Evolutionary conservation across 2,113 vertebrate species (phyloP).

Genomic region (Procapra przewalskii): DNA sequence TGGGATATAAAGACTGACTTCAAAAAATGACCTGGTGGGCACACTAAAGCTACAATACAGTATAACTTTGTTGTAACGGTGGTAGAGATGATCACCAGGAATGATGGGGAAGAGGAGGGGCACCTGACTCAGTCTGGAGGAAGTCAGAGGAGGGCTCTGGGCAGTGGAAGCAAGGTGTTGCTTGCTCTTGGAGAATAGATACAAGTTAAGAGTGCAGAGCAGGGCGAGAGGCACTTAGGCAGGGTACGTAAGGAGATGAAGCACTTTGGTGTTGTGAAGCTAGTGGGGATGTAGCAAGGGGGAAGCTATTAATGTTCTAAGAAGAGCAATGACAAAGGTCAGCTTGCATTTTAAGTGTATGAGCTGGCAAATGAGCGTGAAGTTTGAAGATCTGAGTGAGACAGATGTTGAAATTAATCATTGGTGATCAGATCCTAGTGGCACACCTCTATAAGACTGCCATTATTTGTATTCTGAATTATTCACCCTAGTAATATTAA

Average conservation of each 20-base stretch:
- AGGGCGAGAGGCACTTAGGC: neutral
- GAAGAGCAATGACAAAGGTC: neutral
- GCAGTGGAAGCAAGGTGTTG: neutral
- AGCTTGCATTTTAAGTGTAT: neutral
- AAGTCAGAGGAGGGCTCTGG: neutral
- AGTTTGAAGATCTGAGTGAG: neutral
- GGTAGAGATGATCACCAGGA: neutral
- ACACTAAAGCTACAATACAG: neutral
- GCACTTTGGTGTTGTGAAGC: neutral
- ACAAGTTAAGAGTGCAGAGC: neutral
- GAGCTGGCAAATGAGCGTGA: neutral
- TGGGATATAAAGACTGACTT: neutral
- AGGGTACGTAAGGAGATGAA: neutral
- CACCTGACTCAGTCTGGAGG: no score
- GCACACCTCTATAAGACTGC: neutral
- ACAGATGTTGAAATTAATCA: neutral
- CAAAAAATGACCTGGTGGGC: neutral
- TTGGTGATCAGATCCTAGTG: neutral
- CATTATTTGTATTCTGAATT: neutral
- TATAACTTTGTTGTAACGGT: neutral
- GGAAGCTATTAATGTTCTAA: neutral
- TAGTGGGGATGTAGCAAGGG: neutral
- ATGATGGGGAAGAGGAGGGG: neutral
- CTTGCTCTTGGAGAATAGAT: neutral
- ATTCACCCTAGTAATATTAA: neutral